Evolutionary conservation across 2,888 invertebrate genomes (phyloP), one percentile per base, ranked within the genome.

Genomic region (Nephrocerus scutellatus): DNA sequence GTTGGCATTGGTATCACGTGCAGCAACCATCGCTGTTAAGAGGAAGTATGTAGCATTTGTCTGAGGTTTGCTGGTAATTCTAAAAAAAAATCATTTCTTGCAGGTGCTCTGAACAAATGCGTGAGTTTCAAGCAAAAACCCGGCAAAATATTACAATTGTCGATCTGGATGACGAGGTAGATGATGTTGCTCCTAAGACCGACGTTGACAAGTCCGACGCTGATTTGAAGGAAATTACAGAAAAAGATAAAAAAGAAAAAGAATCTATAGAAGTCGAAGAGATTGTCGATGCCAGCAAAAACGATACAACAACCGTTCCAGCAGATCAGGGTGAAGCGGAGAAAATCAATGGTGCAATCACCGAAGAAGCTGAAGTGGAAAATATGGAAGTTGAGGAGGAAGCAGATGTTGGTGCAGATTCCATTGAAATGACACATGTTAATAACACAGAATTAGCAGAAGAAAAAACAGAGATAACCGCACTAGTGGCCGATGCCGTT

Each of bases 11-110:
- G 80, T 86, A 1, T 77, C 88, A 46, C 89, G 92, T 68, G 90
- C 96, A 3, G 87, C 89, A 8, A 83, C 89, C 62, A 78, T 80
- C 51, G 92, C 93, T 29, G 83, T 92, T 0, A 84, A 88, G 57
- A 74, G 84, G 5, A 54, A 57, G 57, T 59, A 43, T 42, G 54
- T 43, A 25, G 72, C 71, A 19, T 5, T 25, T 4, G 4, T 23
- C 9, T 22, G 6, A 5, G 20, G 14, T 31, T 19, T 5, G 1
- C n/a, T 13, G 8, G 19, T 8, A 14, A 19, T 30, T 22, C n/a
- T 13, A 30, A 19, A 4, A 13, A 13, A 15, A 12, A 30, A 9
- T 5, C 14, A 23, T 33, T 22, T 18, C 16, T 48, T 36, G 15
- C 15, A 58, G 63, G 16, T 66, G 61, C 7, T 51, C 59, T 40